A percentile compares a stretch with the other conserved stretches of the same genome.
These are phyloP conservation scores for Nemopilema nomurai DNA, from an alignment of 30 jellyfish, hydroid and myxozoan species.

Conservation along the genomic window DNA sequence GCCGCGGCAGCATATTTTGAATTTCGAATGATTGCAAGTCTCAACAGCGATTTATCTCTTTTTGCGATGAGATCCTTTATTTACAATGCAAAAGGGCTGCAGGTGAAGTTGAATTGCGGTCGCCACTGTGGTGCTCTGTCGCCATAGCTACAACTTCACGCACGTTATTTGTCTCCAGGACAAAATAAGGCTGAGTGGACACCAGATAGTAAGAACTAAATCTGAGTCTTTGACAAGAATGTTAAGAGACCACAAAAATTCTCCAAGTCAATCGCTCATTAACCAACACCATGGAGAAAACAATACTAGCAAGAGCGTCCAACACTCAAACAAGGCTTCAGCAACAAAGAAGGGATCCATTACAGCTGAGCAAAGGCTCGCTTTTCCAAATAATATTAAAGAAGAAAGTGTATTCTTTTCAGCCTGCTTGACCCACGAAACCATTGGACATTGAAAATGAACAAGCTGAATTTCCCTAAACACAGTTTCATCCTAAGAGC, in stretches of 20 bases:
- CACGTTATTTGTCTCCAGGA: background rate
- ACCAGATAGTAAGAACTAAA: background rate
- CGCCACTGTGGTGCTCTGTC: conserved; percentile 18
- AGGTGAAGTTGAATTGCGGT: conserved; percentile 57
- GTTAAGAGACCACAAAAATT: conserved; percentile 2
- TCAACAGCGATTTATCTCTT: conserved; percentile 43
- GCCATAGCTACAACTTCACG: conserved; percentile 6
- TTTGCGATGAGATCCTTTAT: conserved; percentile 18
- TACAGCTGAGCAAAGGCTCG: background rate
- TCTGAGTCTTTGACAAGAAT: background rate
- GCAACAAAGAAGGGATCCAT: too few relatives aligned
- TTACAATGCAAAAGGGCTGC: conserved; percentile 44
- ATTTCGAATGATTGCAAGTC: conserved; percentile 18
- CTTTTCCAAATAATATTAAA: background rate
- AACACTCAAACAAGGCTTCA: too few relatives aligned
- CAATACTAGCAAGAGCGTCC: background rate
- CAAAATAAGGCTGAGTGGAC: background rate
- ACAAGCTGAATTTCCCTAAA: too few relatives aligned
- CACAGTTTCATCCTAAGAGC: too few relatives aligned
- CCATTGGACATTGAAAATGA: too few relatives aligned
- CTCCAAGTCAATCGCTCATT: background rate
- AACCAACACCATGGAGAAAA: background rate
- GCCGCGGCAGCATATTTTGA: conserved; percentile 4
- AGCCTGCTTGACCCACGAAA: too few relatives aligned
- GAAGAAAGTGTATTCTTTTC: too few relatives aligned